phyloP scores from a whole-genome alignment of 2,113 vertebrate species.

The Acrocephalus kingi region DNA sequence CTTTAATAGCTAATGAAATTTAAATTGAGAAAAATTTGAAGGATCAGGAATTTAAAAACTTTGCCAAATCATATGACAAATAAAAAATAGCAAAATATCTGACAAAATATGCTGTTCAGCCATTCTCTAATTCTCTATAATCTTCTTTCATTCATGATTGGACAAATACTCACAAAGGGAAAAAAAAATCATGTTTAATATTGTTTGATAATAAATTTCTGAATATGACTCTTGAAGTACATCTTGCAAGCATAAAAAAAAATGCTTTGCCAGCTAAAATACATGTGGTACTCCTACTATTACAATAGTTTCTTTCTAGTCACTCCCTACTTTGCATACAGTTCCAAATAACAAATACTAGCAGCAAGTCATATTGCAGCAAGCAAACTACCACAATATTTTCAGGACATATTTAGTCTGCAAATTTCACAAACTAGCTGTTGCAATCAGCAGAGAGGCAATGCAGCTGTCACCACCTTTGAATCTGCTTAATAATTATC shows the following conservation, averaged over 20 bases:
- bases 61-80: not conserved
- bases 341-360: not conserved
- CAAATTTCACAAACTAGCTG: slow-evolving; percentile 37
- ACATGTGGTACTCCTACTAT: not conserved
- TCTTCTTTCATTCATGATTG: not conserved
- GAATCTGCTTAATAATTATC: slow-evolving; percentile 35
- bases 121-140: not conserved
- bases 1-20: not conserved
- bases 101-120: not conserved
- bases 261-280: not conserved
- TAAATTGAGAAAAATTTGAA: not conserved
- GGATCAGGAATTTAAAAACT: not conserved
- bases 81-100: not conserved
- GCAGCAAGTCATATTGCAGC: not conserved
- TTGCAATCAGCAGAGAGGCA: not conserved
- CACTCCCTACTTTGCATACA: not conserved
- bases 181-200: not conserved
- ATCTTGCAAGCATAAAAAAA: not conserved
- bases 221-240: not conserved
- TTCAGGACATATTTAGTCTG: not conserved
- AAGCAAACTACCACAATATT: slow-evolving; percentile 1
- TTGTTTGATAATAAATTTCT: not conserved
- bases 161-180: not conserved
- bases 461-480: slow-evolving; percentile 8
- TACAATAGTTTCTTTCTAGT: not conserved